phyloP scores from a whole-genome alignment of 1,140 invertebrate species.

The Pantala flavescens region DNA sequence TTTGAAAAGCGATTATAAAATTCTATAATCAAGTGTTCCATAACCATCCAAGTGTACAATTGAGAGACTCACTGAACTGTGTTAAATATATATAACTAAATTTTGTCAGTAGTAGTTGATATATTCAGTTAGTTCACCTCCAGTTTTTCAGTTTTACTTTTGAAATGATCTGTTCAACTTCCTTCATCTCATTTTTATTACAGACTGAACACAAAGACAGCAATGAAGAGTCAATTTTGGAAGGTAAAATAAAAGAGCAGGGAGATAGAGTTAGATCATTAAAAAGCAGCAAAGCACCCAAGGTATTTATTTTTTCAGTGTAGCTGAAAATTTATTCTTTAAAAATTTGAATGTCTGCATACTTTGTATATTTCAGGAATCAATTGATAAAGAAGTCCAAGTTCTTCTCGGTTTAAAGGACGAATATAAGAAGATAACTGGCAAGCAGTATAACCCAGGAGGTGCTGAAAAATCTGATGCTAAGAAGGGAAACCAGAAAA shows the following conservation, averaged over 20 bases:
- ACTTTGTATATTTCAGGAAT: constrained; percentile 31
- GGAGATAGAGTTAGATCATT: constrained; percentile 59
- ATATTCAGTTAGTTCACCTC: no score
- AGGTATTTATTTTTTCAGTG: constrained; percentile 16
- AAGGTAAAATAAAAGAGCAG: constrained; percentile 42
- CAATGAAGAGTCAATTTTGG: neutral
- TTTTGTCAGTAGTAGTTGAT: no score
- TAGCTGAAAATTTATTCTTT: no score
- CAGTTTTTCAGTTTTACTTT: no score
- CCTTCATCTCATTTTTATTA: neutral
- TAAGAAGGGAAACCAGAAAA: neutral
- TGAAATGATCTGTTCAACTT: no score
- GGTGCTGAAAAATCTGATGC: neutral
- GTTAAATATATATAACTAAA: no score
- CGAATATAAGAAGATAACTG: constrained; percentile 65
- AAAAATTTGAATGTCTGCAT: neutral
- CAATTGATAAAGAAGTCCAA: constrained; percentile 62
- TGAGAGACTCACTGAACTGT: no score
- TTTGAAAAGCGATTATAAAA: no score
- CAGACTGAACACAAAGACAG: neutral
- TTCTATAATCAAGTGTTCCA: no score
- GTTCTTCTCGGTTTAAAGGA: constrained; percentile 61
- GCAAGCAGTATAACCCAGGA: constrained; percentile 45
- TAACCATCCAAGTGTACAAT: no score
- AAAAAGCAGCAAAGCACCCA: constrained; percentile 48